Evolutionary conservation across 2,888 invertebrate species (phyloP).

Genomic region (Cantharis rustica): DNA sequence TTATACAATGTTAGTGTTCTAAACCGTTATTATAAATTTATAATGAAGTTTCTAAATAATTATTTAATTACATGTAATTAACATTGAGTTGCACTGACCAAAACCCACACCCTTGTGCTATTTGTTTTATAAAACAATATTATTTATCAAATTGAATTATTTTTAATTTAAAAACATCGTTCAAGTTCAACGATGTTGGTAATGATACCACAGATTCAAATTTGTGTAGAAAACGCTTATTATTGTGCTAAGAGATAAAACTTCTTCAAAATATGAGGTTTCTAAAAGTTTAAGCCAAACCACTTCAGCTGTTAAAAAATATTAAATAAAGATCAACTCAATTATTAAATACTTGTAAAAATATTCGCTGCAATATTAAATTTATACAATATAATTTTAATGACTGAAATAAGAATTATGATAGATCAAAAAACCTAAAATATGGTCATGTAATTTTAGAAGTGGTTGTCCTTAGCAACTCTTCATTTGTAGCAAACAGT

Average conservation of each 20-base stretch:
- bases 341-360: not conserved
- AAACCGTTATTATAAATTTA: not conserved
- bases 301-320: not conserved
- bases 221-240: not conserved
- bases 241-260: not conserved
- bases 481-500: not conserved
- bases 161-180: not conserved
- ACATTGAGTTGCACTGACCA: not conserved
- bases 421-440: not conserved
- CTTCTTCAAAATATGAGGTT: not conserved
- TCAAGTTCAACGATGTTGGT: not conserved
- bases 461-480: not conserved
- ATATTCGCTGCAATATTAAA: not conserved
- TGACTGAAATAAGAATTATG: not conserved
- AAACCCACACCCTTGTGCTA: not conserved
- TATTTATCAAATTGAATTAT: not conserved
- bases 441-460: not conserved
- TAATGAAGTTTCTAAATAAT: not conserved
- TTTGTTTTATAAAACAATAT: not conserved
- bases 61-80: not conserved
- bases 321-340: too few relatives aligned
- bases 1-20: not conserved
- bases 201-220: not conserved
- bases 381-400: not conserved
- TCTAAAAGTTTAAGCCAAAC: not conserved